Conservation (phyloP, 2,797 vertebrate genomes). For the Tragelaphus oryx region DNA sequence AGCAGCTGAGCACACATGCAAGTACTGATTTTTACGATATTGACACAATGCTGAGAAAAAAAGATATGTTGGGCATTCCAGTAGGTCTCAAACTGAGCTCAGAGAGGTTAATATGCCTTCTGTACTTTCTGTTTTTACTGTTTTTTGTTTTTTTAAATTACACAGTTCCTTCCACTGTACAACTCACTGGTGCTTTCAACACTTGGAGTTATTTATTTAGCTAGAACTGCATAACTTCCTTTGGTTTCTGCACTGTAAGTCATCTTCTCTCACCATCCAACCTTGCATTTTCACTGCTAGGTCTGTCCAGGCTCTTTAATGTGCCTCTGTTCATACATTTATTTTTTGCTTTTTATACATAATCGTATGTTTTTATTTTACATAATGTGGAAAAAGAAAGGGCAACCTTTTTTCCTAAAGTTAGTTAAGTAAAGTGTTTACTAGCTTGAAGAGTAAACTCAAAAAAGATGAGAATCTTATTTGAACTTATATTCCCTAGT, state of each 20-base stretch:
- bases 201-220: not conserved
- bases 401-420: not conserved
- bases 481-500: constrained; percentile 26
- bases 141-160: not conserved
- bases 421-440: constrained; percentile 33
- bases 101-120: not conserved
- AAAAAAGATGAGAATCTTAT: constrained; percentile 40
- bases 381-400: not conserved
- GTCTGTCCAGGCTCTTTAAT: not conserved
- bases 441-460: not conserved
- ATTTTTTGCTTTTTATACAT: not conserved
- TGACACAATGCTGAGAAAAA: not conserved
- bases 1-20: not conserved
- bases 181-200: not conserved
- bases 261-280: not conserved
- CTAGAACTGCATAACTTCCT: not conserved
- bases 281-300: not conserved
- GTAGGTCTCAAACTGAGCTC: not conserved
- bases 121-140: not conserved
- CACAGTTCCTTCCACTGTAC: not conserved
- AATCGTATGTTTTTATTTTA: not conserved
- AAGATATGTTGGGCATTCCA: not conserved
- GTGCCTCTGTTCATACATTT: not conserved
- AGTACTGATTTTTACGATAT: not conserved
- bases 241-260: not conserved